Evolutionary conservation across 1,140 invertebrate species (phyloP).

Genomic region (Neotoxoptera formosana): DNA sequence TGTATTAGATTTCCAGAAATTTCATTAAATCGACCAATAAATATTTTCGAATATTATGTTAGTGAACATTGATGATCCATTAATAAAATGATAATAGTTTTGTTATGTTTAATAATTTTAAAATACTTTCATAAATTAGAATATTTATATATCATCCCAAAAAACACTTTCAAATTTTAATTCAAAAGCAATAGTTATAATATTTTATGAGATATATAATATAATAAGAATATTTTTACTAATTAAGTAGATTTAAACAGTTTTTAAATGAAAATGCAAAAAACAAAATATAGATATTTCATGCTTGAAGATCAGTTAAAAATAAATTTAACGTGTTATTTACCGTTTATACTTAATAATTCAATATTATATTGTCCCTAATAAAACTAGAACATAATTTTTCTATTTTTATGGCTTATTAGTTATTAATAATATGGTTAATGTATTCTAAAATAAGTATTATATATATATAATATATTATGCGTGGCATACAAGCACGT

Average conservation of each 20-base stretch:
- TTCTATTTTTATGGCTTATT: neutral
- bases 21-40: neutral
- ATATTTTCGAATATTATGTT: neutral
- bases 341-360: neutral
- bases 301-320: no score
- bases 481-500: no score
- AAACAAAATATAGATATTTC: no score
- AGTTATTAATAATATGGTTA: neutral
- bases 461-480: neutral
- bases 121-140: neutral
- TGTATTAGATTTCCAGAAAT: neutral
- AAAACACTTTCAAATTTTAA: neutral
- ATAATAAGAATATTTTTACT: no score
- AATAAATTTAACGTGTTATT: neutral
- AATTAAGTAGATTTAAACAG: no score
- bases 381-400: neutral
- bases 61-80: neutral
- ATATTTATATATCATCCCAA: neutral
- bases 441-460: neutral
- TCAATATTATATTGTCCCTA: neutral
- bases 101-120: neutral
- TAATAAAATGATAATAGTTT: neutral
- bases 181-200: no score
- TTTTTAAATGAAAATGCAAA: no score
- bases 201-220: no score